Evolutionary conservation across 2,113 vertebrate genomes (phyloP).

Genomic region (Takifugu flavidus): DNA sequence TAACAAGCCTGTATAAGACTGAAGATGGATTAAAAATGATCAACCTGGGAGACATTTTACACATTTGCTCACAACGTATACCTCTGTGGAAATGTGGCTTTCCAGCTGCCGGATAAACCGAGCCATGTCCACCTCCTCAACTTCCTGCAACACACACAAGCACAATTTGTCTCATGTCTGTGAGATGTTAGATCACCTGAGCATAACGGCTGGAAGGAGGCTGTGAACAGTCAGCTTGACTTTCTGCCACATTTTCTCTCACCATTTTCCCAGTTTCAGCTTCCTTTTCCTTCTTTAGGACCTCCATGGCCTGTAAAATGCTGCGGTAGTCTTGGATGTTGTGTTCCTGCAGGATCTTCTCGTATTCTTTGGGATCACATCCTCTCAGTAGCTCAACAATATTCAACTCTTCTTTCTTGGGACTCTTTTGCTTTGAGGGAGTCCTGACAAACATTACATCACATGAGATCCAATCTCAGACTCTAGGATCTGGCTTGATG

Average conservation of each 20-base stretch:
- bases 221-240: background rate
- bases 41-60: too few relatives aligned
- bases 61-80: background rate
- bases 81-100: constrained; percentile 47
- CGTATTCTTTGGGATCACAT: constrained; percentile 97
- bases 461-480: background rate
- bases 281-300: constrained; percentile 86
- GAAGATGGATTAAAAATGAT: too few relatives aligned
- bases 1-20: background rate
- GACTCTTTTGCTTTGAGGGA: constrained; percentile 87
- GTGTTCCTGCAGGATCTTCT: constrained; percentile 90
- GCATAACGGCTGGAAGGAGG: background rate
- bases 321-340: constrained; percentile 94
- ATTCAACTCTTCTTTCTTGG: constrained; percentile 83
- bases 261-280: constrained; percentile 83
- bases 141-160: constrained; percentile 72
- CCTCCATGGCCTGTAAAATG: constrained; percentile 92
- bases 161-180: background rate
- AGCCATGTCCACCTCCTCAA: constrained; percentile 84
- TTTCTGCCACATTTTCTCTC: constrained; percentile 7
- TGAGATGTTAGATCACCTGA: background rate
- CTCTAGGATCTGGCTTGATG: background rate
- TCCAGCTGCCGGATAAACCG: constrained; percentile 79
- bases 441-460: constrained; percentile 69
- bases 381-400: constrained; percentile 95